Evolutionary conservation across 2,888 invertebrate species (phyloP).

Genomic region (Drosophila glabriapex): DNA sequence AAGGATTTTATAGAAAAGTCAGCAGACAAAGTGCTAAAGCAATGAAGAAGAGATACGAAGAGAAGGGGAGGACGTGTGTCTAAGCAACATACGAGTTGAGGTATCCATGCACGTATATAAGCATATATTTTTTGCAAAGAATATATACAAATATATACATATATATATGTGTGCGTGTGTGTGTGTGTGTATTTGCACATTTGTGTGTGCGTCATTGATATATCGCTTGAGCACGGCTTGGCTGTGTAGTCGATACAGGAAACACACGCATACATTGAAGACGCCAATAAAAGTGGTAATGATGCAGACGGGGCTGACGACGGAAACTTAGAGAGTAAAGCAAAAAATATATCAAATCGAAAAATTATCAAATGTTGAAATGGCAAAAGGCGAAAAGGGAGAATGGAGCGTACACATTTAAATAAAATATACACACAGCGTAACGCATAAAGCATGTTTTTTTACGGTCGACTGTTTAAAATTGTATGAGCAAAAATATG

Average conservation of each 20-base stretch:
- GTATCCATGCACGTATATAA: constrained; percentile 4
- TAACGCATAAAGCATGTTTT: constrained; percentile 15
- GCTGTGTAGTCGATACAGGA: constrained; percentile 67
- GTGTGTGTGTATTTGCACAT: constrained; percentile 15
- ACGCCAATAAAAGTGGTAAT: constrained; percentile 75
- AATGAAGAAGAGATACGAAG: neutral
- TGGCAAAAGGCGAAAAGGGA: constrained; percentile 5
- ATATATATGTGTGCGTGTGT: neutral
- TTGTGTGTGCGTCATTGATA: constrained; percentile 60
- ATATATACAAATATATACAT: neutral
- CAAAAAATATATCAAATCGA: constrained; percentile 34
- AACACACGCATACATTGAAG: constrained; percentile 61
- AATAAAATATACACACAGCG: neutral
- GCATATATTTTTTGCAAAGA: constrained; percentile 12
- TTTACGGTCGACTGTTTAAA: constrained; percentile 5
- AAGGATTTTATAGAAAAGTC: constrained; percentile 44
- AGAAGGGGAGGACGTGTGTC: constrained; percentile 9
- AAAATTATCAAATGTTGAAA: constrained; percentile 45
- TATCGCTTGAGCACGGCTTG: constrained; percentile 47
- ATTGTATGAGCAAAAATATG: constrained; percentile 14
- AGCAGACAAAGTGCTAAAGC: constrained; percentile 40
- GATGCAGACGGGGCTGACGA: constrained; percentile 47
- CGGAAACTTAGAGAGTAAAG: constrained; percentile 5
- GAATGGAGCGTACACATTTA: neutral
- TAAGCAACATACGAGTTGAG: constrained; percentile 16